Base-by-base conservation (phyloP, 1,140 invertebrate species). In the Periplaneta americana region DNA sequence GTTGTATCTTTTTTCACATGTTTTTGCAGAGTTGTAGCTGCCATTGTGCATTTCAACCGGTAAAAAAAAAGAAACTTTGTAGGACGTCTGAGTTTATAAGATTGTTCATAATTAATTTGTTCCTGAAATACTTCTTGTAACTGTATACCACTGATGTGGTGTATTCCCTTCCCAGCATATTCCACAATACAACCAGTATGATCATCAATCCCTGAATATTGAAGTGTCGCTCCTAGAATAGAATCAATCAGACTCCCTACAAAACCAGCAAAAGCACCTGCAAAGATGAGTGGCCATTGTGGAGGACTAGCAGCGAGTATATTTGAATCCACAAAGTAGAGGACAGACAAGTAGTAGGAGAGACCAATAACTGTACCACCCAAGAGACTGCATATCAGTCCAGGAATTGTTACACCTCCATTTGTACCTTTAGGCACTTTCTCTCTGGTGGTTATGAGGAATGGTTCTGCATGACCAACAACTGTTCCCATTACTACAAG, bases 401-500 rank as follows among this genome's bases (percentile, higher is more conserved):
- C 96, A 79, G 91, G 86, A 10, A 93, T 84, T 13, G 95, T 94
- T 28, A 97, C 91, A 34, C 92, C 96, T 75, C 96, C 96, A 89
- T 97, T 97, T 36, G 96, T 97, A 48, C 96, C 96, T 90, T 89
- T 92, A 31, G 96, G 96, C 2, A 98, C 96, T 85, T 87, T 91
- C 83, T 92, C 91, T 75, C 93, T 90, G 28, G 91, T 92, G 13
- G 96, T 97, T 35, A 98, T 94, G 0, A 98, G 90, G 82, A 92
- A 89, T 28, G 96, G 96, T 84, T 95, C 90, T 0, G 89, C 87
- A 32, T 85, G 88, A 22, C 92, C 91, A 13, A 96, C 85, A 0
- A 96, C 96, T 39, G 95, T 91, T 36, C 96, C 97, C 97, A 87
- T 95, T 96, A 84, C 94, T 94, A 85, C 95, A 96, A 9, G 96